Conservation (phyloP, 2,113 vertebrate species). For the Meles meles region DNA sequence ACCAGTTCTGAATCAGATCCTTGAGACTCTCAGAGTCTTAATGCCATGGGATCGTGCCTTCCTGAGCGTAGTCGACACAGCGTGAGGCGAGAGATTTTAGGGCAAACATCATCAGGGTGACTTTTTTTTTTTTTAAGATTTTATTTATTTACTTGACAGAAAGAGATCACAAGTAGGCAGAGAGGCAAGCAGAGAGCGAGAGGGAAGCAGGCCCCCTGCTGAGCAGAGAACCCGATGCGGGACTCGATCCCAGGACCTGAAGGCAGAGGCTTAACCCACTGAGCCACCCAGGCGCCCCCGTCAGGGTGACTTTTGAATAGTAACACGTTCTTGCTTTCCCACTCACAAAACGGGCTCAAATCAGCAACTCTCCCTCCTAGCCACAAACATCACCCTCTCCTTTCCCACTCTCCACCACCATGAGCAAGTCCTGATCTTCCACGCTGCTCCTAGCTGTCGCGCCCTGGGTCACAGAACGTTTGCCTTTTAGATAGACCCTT, state of each 20-base stretch:
- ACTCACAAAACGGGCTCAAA: neutral
- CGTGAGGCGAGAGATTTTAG: neutral
- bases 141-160: too few species aligned
- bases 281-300: too few species aligned
- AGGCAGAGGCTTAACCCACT: too few species aligned
- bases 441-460: neutral
- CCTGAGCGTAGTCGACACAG: neutral
- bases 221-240: too few species aligned
- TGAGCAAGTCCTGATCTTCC: neutral
- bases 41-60: neutral
- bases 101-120: neutral
- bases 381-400: neutral
- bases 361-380: neutral
- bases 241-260: too few species aligned
- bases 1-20: neutral
- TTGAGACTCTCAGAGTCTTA: neutral
- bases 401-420: neutral
- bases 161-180: too few species aligned
- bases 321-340: neutral
- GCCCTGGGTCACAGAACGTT: neutral
- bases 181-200: too few species aligned
- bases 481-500: neutral
- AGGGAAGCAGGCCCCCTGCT: too few species aligned
- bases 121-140: too few species aligned
- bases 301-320: neutral